These are phyloP conservation scores for Sebastes kiyomatsui DNA, from an alignment of 2,797 vertebrate genomes.

Conservation along the genomic window DNA sequence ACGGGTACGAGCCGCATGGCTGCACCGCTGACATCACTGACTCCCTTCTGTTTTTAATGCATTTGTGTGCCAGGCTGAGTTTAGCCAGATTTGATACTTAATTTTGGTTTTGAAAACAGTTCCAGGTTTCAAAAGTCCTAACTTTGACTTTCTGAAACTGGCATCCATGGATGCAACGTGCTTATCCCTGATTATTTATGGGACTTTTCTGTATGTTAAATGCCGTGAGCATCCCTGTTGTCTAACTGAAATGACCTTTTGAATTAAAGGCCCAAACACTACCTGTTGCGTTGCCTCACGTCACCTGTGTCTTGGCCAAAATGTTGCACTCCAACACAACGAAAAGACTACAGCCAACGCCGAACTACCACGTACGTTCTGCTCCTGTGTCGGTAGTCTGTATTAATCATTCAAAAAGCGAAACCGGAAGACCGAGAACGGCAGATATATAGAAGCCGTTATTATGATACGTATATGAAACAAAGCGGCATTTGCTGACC, in stretches of 20 bases:
- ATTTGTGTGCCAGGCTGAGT: background rate
- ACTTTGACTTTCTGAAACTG: background rate
- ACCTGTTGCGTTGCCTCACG: too few species aligned
- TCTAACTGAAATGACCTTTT: background rate
- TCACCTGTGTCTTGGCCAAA: too few species aligned
- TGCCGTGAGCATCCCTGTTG: background rate
- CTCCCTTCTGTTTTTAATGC: background rate
- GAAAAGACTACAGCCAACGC: too few species aligned
- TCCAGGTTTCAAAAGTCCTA: background rate
- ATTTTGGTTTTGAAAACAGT: background rate
- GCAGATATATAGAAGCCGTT: too few species aligned
- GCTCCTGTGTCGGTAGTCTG: too few species aligned
- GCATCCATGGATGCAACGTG: background rate
- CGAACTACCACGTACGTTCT: too few species aligned
- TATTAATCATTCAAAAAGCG: too few species aligned
- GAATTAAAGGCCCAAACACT: background rate
- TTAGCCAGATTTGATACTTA: background rate
- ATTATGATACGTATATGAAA: too few species aligned
- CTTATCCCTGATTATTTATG: background rate
- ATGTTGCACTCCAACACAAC: too few species aligned
- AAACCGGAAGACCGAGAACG: too few species aligned
- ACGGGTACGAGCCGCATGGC: background rate
- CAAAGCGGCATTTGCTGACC: too few species aligned
- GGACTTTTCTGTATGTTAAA: background rate
- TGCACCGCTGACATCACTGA: slow-evolving; percentile 30